Evolutionary conservation across 2,797 vertebrate species (phyloP).

Genomic region (Poecile montanus): DNA sequence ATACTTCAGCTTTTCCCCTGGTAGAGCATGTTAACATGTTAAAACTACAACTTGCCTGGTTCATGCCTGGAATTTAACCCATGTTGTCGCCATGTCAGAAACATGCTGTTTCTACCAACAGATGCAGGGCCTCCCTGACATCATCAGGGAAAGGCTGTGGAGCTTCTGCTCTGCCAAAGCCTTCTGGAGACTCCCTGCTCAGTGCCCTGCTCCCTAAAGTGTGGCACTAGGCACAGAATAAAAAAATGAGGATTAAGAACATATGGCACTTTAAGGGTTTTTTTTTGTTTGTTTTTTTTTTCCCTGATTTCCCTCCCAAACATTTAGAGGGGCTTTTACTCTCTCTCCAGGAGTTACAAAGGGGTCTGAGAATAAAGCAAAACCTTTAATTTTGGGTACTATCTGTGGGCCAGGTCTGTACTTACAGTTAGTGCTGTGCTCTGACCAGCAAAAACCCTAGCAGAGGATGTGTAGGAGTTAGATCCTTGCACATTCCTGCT

Average conservation of each 20-base stretch:
- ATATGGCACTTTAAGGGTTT: fast-evolving
- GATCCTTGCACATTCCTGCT: background rate
- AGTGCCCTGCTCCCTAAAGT: background rate
- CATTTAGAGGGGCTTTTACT: background rate
- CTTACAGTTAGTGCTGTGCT: background rate
- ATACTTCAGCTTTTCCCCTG: slow-evolving; percentile 51
- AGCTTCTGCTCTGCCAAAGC: background rate
- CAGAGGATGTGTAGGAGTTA: background rate
- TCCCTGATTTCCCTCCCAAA: background rate
- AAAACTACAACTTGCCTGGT: background rate
- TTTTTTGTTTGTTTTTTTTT: background rate
- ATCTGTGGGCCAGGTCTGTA: background rate
- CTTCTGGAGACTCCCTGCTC: background rate
- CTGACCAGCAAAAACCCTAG: background rate
- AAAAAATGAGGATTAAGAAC: background rate
- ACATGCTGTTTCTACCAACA: background rate
- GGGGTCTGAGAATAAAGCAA: background rate
- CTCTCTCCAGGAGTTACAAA: background rate
- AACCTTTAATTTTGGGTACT: background rate
- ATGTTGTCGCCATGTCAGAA: background rate
- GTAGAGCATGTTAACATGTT: slow-evolving; percentile 17
- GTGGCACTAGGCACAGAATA: background rate
- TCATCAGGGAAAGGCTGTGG: fast-evolving
- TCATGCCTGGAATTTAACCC: background rate
- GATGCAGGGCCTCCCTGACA: fast-evolving